These are phyloP conservation scores for Boleophthalmus pectinirostris DNA, from an alignment of 2,113 vertebrate species.

Conservation along the genomic window DNA sequence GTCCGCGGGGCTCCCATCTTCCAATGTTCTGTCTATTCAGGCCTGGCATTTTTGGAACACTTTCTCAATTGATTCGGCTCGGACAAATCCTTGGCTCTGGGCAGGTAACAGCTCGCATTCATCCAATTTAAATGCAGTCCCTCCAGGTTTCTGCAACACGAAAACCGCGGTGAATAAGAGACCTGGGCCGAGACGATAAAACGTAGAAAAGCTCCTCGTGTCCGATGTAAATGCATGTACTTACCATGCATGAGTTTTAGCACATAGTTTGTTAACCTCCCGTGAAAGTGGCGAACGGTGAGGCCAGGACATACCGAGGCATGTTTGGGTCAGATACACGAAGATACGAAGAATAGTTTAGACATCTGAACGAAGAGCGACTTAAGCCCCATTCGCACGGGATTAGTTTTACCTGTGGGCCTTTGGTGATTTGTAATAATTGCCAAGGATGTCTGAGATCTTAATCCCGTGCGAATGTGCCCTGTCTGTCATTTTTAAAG, in stretches of 20 bases:
- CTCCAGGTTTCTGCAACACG: slow-evolving; percentile 9
- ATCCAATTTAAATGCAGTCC: slow-evolving; percentile 19
- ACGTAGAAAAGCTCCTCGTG: slow-evolving; percentile 6
- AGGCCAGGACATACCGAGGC: slow-evolving; percentile 41
- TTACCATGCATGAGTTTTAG: slow-evolving; percentile 27
- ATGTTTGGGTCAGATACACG: too few relatives aligned
- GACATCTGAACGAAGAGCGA: too few relatives aligned
- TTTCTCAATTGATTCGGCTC: slow-evolving; percentile 20
- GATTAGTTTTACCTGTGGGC: too few relatives aligned
- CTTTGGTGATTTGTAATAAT: too few relatives aligned
- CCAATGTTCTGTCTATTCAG: neutral
- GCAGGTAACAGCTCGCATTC: slow-evolving; percentile 6
- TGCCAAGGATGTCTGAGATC: too few relatives aligned
- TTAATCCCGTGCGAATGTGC: too few relatives aligned
- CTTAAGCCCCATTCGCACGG: too few relatives aligned
- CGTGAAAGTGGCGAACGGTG: slow-evolving; percentile 26
- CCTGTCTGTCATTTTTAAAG: too few relatives aligned
- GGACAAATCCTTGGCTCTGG: slow-evolving; percentile 10
- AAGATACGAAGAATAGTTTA: too few relatives aligned
- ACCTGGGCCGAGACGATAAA: neutral
- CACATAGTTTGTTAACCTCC: slow-evolving; percentile 40
- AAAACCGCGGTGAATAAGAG: slow-evolving; percentile 6
- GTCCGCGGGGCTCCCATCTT: neutral
- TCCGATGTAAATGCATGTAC: slow-evolving; percentile 33
- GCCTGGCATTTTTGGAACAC: slow-evolving; percentile 15